These are phyloP conservation scores for Phortica variegata DNA, from an alignment of 1,140 invertebrate species.

Conservation along the genomic window DNA sequence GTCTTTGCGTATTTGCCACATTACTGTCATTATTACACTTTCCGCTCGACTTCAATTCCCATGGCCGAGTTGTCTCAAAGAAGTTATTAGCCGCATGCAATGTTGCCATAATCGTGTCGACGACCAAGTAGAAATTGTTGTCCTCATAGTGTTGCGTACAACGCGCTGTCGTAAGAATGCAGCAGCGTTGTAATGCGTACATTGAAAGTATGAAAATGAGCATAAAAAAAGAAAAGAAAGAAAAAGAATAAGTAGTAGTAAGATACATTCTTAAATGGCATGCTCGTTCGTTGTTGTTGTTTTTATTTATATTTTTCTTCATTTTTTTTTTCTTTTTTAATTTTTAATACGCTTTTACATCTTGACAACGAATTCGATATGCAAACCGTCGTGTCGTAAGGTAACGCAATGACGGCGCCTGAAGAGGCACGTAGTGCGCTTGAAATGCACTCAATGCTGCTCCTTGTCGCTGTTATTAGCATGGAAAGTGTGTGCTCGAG, in stretches of 20 bases:
- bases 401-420: too few species aligned
- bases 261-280: conserved; percentile 11
- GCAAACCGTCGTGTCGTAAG: too few species aligned
- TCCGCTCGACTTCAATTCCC: conserved; percentile 72
- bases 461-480: too few species aligned
- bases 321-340: too few species aligned
- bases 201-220: background rate
- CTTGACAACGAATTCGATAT: too few species aligned
- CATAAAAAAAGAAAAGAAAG: conserved; percentile 18
- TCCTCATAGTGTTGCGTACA: conserved; percentile 70
- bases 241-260: conserved; percentile 7
- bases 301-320: too few species aligned
- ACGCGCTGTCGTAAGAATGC: conserved; percentile 58
- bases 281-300: too few species aligned
- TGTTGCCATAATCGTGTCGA: conserved; percentile 73
- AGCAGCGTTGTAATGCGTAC: too few species aligned
- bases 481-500: too few species aligned
- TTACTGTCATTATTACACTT: background rate
- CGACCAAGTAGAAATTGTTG: conserved; percentile 81
- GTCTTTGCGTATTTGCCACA: conserved; percentile 48
- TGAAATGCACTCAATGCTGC: too few species aligned
- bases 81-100: conserved; percentile 82
- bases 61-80: conserved; percentile 82
- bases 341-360: too few species aligned
- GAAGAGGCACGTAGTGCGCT: too few species aligned